Base-by-base conservation (phyloP, 1,140 invertebrate genomes). In the Aphis gossypii region DNA sequence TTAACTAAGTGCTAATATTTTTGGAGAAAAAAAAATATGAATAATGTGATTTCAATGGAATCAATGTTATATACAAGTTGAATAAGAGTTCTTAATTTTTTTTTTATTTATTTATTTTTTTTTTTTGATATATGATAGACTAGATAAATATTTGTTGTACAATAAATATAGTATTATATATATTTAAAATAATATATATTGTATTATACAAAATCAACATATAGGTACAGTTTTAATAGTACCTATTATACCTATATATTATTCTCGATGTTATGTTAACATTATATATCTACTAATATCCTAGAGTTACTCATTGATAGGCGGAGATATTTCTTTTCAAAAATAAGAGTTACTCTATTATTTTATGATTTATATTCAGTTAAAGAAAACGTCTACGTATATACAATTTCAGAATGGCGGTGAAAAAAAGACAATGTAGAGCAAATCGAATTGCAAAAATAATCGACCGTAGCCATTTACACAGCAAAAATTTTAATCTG, bases 391-490 rank as follows among this genome's bases (percentile, higher is more conserved):
- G 46, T 92, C 46, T 46, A 83, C 20, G 25, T 3, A 51, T 90
- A 68, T 60, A 90, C 18, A 46, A 90, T 90, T 44, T 90, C 89
- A 44, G 38, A 68, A 90, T n/a, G 38, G 35, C 5, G 5, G 23
- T 90, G 38, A 90, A 90, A 90, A 92, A 83, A 86, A 84, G 35
- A 84, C 82, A 86, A 93, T 93, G 92, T 86, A 93, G 92, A 84
- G 92, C 92, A 93, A 93, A 93, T 51, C 92, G 92, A 84, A 93
- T 84, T 41, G 92, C 14, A 21, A 84, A 35, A 93, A 86, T 93
- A 93, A 93, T 93, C 48, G 44, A 86, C 92, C 92, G 46, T 93
- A 68, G 48, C 76, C 48, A 86, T 93, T 93, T 93, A 51, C 48
- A 38, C 48, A 56, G 82, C 35, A 84, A 84, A 86, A 60, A 44